A percentile compares a stretch with the other conserved stretches of the same genome.
phyloP scores from a whole-genome alignment of 64 coral and sea anemone genomes.

The Acropora tenuis region DNA sequence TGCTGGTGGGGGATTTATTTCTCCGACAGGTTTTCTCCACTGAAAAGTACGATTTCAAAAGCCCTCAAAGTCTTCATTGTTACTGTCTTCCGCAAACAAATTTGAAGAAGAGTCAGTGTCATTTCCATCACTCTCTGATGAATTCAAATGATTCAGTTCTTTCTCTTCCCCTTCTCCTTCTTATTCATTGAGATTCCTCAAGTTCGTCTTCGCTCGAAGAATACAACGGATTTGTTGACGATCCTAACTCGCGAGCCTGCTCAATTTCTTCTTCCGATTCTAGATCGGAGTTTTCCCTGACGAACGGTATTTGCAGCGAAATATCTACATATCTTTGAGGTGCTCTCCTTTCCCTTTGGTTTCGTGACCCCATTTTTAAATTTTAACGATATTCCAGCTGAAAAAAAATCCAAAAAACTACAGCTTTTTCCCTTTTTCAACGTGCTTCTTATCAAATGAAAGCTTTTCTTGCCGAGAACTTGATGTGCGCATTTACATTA shows the following conservation, averaged over 20 bases:
- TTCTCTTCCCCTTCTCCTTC: conserved; percentile 17
- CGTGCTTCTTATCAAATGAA: conserved; percentile 32
- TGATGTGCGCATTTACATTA: background rate
- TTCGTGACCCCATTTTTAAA: conserved; percentile 17
- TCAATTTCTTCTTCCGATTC: conserved; percentile 45
- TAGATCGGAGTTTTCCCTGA: conserved; percentile 17
- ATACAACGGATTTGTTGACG: conserved; percentile 3
- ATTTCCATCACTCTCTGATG: conserved; percentile 26
- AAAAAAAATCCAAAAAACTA: background rate
- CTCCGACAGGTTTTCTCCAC: background rate
- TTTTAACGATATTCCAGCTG: background rate
- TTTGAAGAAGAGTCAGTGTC: conserved; percentile 11
- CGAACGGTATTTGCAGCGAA: conserved; percentile 37
- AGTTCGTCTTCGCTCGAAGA: conserved; percentile 3
- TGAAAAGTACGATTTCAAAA: background rate
- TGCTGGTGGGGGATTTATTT: conserved; percentile 4
- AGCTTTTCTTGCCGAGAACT: conserved; percentile 27
- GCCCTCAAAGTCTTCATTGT: conserved; percentile 10
- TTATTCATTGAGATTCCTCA: conserved; percentile 1
- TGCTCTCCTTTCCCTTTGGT: conserved; percentile 35
- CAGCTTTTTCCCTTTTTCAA: conserved; percentile 14
- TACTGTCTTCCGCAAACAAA: conserved; percentile 9
- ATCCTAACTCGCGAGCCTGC: conserved; percentile 29
- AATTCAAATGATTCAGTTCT: conserved; percentile 9
- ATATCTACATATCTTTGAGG: conserved; percentile 50